These are phyloP conservation scores for Pheucticus melanocephalus DNA, from an alignment of 2,113 vertebrate species.

Conservation along the genomic window DNA sequence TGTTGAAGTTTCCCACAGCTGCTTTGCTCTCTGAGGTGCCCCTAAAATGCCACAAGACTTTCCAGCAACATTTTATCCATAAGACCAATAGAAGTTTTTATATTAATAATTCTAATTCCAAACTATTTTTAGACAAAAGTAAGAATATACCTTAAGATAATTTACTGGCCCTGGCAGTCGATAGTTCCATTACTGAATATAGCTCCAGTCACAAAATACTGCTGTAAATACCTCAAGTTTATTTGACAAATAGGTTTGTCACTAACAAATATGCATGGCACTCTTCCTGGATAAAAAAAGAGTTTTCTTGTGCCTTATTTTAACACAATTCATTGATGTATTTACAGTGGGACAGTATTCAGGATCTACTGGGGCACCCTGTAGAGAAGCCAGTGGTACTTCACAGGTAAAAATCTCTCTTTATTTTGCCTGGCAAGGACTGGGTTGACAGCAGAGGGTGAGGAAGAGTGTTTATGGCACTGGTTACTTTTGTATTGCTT, in stretches of 20 bases:
- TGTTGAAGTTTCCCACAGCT: neutral
- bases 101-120: neutral
- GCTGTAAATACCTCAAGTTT: neutral
- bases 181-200: neutral
- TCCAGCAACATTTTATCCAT: neutral
- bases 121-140: neutral
- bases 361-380: constrained; percentile 93
- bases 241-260: neutral
- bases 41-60: neutral
- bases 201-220: neutral
- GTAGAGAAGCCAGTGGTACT: constrained; percentile 98
- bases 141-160: neutral
- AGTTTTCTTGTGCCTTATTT: neutral
- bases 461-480: neutral
- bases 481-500: neutral
- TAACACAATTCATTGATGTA: neutral
- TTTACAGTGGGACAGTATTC: constrained; percentile 95
- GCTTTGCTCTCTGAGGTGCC: neutral
- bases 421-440: neutral
- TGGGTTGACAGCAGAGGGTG: neutral
- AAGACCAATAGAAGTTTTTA: neutral
- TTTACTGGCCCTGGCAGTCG: neutral
- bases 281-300: neutral
- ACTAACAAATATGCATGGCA: neutral
- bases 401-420: constrained; percentile 82